These are phyloP conservation scores for Drosophila falleni DNA, from an alignment of 2,888 invertebrate genomes.

Conservation along the genomic window DNA sequence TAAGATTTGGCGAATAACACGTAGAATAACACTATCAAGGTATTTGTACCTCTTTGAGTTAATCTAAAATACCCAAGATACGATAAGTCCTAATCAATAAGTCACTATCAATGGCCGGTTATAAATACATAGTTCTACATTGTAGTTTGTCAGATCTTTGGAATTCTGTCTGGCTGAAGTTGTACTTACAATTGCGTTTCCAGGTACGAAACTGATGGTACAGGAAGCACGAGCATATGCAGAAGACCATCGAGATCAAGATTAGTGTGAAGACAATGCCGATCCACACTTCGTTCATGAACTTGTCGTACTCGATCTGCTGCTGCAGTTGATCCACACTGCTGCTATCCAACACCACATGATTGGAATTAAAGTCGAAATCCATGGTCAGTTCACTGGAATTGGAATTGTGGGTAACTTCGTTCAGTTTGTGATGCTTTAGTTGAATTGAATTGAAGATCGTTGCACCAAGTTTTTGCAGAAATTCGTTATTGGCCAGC, in stretches of 20 bases:
- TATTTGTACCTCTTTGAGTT: constrained; percentile 1
- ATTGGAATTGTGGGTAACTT: constrained; percentile 51
- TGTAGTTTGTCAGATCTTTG: constrained; percentile 10
- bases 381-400: constrained; percentile 64
- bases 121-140: neutral
- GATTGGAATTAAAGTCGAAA: constrained; percentile 75
- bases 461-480: constrained; percentile 82
- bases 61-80: constrained; percentile 20
- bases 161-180: constrained; percentile 1
- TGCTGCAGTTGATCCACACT: constrained; percentile 82
- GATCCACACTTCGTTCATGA: constrained; percentile 89
- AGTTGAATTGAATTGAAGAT: constrained; percentile 81
- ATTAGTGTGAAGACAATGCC: constrained; percentile 88
- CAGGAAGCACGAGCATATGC: constrained; percentile 88
- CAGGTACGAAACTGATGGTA: constrained; percentile 89
- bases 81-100: constrained; percentile 28
- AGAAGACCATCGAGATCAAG: constrained; percentile 88
- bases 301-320: constrained; percentile 87
- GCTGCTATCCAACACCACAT: constrained; percentile 80
- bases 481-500: constrained; percentile 74
- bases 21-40: constrained; percentile 13
- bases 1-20: constrained; percentile 38
- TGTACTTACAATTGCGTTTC: constrained; percentile 87
- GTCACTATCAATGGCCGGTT: neutral
- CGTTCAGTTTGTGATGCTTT: constrained; percentile 65